phyloP scores from a whole-genome alignment of 2,888 invertebrate species.

The Athripsodes cinereus region DNA sequence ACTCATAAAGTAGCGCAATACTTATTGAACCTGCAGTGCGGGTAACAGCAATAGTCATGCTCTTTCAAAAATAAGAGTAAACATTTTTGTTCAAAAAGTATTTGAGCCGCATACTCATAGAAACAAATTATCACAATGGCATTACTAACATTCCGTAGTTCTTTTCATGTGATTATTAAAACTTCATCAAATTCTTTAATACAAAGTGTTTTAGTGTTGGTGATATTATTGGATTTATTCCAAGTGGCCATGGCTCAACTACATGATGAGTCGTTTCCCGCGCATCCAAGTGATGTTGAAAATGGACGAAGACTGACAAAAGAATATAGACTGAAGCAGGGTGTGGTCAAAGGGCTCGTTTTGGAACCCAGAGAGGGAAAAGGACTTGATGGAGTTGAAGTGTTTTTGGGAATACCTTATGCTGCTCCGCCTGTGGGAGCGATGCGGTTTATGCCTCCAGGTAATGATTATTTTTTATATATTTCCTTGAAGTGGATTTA shows the following conservation, averaged over 20 bases:
- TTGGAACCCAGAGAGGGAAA: slow-evolving; percentile 53
- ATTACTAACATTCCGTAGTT: not conserved
- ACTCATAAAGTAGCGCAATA: too few relatives aligned
- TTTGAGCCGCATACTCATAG: too few relatives aligned
- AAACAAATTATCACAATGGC: too few relatives aligned
- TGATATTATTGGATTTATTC: not conserved
- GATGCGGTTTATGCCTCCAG: slow-evolving; percentile 80
- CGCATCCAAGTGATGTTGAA: slow-evolving; percentile 36
- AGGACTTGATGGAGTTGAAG: slow-evolving; percentile 60
- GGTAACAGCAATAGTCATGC: too few relatives aligned
- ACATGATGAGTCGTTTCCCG: slow-evolving; percentile 35
- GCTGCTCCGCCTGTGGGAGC: slow-evolving; percentile 71
- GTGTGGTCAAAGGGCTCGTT: slow-evolving; percentile 60
- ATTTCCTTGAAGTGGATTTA: too few relatives aligned
- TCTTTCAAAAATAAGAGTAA: too few relatives aligned
- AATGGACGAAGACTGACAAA: slow-evolving; percentile 47
- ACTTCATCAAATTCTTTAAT: not conserved
- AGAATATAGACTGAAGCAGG: slow-evolving; percentile 61
- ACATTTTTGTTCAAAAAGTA: too few relatives aligned
- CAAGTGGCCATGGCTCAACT: slow-evolving; percentile 30
- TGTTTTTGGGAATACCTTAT: slow-evolving; percentile 75
- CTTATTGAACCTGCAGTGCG: too few relatives aligned
- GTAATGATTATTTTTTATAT: slow-evolving; percentile 34
- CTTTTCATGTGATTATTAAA: too few relatives aligned
- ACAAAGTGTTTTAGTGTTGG: not conserved